A percentile compares a stretch with the other conserved stretches of the same genome.
Evolutionary conservation across 2,113 vertebrate species (phyloP).

Genomic region (Cyprinodon variegatus): DNA sequence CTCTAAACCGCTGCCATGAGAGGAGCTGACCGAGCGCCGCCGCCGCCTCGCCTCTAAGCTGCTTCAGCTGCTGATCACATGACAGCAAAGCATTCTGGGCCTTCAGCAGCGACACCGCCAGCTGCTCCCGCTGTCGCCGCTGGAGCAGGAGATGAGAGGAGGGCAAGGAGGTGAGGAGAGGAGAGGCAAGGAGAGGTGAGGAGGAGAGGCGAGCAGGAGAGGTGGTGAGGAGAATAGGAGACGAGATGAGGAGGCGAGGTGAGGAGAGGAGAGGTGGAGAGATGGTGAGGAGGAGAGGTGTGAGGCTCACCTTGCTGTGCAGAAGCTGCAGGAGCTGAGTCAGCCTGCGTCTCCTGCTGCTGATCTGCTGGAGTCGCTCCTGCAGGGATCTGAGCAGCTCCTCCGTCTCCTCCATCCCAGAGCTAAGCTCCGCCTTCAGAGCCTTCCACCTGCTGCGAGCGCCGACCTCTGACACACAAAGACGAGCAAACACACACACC

Average conservation of each 20-base stretch:
- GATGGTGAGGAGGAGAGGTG: neutral
- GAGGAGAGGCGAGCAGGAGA: too few species aligned
- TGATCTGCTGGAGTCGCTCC: constrained; percentile 53
- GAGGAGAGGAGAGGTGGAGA: too few species aligned
- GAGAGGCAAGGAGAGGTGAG: too few species aligned
- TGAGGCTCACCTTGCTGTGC: constrained; percentile 54
- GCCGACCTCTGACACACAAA: constrained; percentile 43
- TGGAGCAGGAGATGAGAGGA: constrained; percentile 20
- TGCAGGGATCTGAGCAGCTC: constrained; percentile 51
- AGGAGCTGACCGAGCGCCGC: constrained; percentile 4
- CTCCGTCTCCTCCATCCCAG: constrained; percentile 61
- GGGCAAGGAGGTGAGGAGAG: neutral
- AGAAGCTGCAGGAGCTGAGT: constrained; percentile 54
- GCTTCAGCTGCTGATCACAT: constrained; percentile 57
- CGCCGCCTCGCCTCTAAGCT: constrained; percentile 56
- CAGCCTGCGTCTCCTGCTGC: constrained; percentile 47
- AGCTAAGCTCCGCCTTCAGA: constrained; percentile 66
- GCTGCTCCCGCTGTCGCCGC: constrained; percentile 54
- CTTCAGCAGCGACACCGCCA: constrained; percentile 55
- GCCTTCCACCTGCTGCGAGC: constrained; percentile 70
- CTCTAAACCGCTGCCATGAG: constrained; percentile 57
- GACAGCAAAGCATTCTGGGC: constrained; percentile 62
- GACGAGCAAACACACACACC: neutral
- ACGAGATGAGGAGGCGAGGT: too few species aligned
- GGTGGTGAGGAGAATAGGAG: too few species aligned